Evolutionary conservation across 2,113 vertebrate species (phyloP).

Genomic region (Pelodiscus sinensis): DNA sequence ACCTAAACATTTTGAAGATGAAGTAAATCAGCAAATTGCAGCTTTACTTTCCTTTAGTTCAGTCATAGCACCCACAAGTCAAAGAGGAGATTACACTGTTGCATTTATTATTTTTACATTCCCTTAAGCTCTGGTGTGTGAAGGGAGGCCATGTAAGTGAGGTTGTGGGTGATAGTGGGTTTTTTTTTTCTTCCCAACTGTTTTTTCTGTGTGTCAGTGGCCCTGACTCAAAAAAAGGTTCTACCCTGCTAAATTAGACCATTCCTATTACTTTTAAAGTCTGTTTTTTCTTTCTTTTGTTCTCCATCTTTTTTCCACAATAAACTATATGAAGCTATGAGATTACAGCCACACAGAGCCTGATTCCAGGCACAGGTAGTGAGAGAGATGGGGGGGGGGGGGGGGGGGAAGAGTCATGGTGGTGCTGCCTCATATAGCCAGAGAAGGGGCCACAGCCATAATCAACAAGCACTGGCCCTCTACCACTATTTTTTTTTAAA

Average conservation of each 20-base stretch:
- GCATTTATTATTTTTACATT: too few species aligned
- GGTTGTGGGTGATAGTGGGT: too few species aligned
- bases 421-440: neutral
- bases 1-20: neutral
- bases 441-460: neutral
- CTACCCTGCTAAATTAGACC: too few species aligned
- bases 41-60: constrained; percentile 19
- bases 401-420: neutral
- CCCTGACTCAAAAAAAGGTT: too few species aligned
- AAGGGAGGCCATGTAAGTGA: too few species aligned
- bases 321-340: neutral
- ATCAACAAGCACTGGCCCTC: neutral
- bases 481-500: neutral
- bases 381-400: too few species aligned
- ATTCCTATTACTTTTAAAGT: neutral
- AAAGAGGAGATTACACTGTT: constrained; percentile 13
- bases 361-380: neutral
- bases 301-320: too few species aligned
- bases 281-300: neutral
- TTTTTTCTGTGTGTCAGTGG: too few species aligned
- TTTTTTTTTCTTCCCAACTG: too few species aligned
- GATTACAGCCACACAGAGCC: neutral
- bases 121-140: too few species aligned
- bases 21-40: neutral
- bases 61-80: constrained; percentile 54